These are phyloP conservation scores for Halesus radiatus DNA, from an alignment of 1,140 invertebrate species.

Conservation along the genomic window DNA sequence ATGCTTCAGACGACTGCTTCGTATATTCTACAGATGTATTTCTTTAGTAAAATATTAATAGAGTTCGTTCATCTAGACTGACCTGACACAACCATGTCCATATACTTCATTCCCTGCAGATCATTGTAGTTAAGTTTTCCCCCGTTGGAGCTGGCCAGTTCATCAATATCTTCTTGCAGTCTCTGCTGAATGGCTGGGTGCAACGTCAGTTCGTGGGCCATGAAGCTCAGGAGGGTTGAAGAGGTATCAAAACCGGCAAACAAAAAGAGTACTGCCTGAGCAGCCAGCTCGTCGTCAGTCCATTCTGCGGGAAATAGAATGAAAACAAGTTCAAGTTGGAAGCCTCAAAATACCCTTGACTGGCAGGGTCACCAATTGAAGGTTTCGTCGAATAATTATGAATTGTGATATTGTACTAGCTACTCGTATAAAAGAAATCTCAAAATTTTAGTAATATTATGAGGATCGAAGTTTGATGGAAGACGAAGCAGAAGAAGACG, in stretches of 20 bases:
- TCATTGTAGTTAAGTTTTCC: constrained; percentile 63
- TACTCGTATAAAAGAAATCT: too few species aligned
- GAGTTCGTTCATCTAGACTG: neutral
- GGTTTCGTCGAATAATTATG: too few species aligned
- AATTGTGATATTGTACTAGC: too few species aligned
- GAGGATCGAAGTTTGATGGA: too few species aligned
- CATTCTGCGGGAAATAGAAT: constrained; percentile 60
- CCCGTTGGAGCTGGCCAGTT: constrained; percentile 60
- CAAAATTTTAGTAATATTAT: too few species aligned
- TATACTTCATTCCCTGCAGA: constrained; percentile 65
- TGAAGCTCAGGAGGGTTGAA: constrained; percentile 60
- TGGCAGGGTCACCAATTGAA: too few species aligned
- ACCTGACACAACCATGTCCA: constrained; percentile 67
- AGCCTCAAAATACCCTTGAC: too few species aligned
- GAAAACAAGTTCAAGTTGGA: too few species aligned
- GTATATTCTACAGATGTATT: too few species aligned
- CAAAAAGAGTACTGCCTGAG: constrained; percentile 70
- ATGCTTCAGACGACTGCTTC: too few species aligned
- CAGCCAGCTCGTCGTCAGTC: constrained; percentile 62
- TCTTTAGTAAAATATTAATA: too few species aligned
- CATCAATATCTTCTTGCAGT: constrained; percentile 71
- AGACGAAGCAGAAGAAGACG: too few species aligned
- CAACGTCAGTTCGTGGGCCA: constrained; percentile 69
- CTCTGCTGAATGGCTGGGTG: constrained; percentile 71
- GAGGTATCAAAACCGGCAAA: constrained; percentile 69